phyloP scores from a whole-genome alignment of 2,113 vertebrate genomes.

The Capreolus pygargus region DNA sequence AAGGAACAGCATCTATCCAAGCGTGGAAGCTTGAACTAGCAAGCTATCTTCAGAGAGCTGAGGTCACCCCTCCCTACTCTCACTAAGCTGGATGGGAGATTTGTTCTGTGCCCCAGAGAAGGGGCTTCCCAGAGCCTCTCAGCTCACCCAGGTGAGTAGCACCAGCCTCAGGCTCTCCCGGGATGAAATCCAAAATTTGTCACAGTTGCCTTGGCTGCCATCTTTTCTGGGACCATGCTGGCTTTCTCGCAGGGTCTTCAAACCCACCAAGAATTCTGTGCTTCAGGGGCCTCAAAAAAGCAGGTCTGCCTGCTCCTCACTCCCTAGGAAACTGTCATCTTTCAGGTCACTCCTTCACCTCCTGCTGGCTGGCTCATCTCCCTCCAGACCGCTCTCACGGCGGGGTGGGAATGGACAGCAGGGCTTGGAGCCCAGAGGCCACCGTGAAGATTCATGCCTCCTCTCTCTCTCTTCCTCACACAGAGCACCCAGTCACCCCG shows the following conservation, averaged over 20 bases:
- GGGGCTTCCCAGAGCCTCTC: neutral
- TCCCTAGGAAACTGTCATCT: neutral
- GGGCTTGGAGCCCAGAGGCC: neutral
- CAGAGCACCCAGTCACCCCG: slow-evolving; percentile 44
- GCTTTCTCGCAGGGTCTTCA: neutral
- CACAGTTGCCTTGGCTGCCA: neutral
- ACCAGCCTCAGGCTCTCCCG: neutral
- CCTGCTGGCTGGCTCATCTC: neutral
- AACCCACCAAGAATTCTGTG: neutral
- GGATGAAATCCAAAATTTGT: neutral
- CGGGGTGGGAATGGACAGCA: fast-evolving
- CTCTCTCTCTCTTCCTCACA: neutral
- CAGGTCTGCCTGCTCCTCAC: fast-evolving
- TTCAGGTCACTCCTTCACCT: too few relatives aligned
- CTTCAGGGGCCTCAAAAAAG: neutral
- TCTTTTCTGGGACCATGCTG: neutral
- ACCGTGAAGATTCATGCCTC: neutral
- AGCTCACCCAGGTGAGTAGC: neutral
- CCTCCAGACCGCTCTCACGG: neutral
- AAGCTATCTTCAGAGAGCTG: neutral
- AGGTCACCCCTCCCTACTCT: neutral
- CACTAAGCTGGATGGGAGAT: neutral
- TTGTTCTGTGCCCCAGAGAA: neutral
- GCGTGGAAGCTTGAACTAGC: neutral
- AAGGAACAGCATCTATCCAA: neutral